Evolutionary conservation across 2,113 vertebrate genomes (phyloP).

Genomic region (Strix uralensis): DNA sequence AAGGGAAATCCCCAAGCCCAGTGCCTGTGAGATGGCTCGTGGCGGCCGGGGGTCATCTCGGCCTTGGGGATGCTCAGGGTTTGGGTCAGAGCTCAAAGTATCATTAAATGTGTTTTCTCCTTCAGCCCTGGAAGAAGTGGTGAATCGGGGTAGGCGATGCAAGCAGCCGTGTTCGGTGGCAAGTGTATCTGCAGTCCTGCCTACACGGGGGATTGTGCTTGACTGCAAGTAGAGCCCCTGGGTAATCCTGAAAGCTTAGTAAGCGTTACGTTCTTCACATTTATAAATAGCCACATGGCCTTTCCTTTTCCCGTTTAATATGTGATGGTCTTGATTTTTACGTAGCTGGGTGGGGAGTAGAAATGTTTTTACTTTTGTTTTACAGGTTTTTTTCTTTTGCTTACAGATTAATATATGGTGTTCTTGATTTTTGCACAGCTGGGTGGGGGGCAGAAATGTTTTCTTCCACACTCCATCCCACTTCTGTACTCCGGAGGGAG

Average conservation of each 20-base stretch:
- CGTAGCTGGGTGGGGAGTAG: background rate
- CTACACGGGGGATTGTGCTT: accelerated
- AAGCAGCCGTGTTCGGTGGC: background rate
- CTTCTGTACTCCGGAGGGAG: background rate
- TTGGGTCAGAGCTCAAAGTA: background rate
- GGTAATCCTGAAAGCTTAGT: background rate
- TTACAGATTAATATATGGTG: background rate
- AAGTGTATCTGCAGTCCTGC: background rate
- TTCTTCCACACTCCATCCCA: no score
- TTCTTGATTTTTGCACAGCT: background rate
- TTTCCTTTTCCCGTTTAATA: background rate
- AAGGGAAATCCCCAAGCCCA: background rate
- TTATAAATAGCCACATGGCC: background rate
- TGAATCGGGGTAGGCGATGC: background rate
- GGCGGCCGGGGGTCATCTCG: background rate
- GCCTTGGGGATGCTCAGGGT: background rate
- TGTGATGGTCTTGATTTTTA: background rate
- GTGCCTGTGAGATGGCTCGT: background rate
- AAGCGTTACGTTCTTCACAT: background rate
- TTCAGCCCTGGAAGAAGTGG: background rate
- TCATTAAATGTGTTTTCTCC: background rate
- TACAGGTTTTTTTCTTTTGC: background rate
- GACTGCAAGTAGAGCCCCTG: background rate
- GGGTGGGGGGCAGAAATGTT: background rate
- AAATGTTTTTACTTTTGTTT: background rate